phyloP scores from a whole-genome alignment of 2,113 vertebrate genomes.

The Vidua macroura region DNA sequence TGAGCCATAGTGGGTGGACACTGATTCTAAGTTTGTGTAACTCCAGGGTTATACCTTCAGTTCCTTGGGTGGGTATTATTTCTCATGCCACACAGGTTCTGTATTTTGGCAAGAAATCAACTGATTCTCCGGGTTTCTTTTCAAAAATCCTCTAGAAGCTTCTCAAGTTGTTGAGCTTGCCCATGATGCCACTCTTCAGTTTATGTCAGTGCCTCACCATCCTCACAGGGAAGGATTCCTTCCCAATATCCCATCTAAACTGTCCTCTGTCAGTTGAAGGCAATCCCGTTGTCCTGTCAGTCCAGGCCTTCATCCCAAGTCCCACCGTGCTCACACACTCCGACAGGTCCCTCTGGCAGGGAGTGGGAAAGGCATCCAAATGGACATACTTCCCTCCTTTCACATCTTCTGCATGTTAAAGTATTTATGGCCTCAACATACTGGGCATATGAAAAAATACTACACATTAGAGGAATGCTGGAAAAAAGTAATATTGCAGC shows the following conservation, averaged over 20 bases:
- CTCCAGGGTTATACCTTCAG: not conserved
- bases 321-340: not conserved
- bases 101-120: not conserved
- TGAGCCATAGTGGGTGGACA: not conserved
- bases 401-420: conserved; percentile 24
- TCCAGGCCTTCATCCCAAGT: not conserved
- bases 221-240: not conserved
- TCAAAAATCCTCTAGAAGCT: not conserved
- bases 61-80: not conserved
- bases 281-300: not conserved
- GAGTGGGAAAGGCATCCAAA: not conserved
- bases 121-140: not conserved
- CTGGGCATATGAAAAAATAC: not conserved
- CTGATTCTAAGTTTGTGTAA: not conserved
- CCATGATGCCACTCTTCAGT: not conserved
- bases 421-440: conserved; percentile 11
- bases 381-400: not conserved
- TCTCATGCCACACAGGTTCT: not conserved
- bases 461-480: conserved; percentile 11
- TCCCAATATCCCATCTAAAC: not conserved
- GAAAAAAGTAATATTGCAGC: not conserved
- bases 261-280: not conserved
- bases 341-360: not conserved
- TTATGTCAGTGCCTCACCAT: not conserved
- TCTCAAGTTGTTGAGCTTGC: not conserved